These are phyloP conservation scores for Archips crataeganus DNA, from an alignment of 2,888 invertebrate species.

Conservation along the genomic window DNA sequence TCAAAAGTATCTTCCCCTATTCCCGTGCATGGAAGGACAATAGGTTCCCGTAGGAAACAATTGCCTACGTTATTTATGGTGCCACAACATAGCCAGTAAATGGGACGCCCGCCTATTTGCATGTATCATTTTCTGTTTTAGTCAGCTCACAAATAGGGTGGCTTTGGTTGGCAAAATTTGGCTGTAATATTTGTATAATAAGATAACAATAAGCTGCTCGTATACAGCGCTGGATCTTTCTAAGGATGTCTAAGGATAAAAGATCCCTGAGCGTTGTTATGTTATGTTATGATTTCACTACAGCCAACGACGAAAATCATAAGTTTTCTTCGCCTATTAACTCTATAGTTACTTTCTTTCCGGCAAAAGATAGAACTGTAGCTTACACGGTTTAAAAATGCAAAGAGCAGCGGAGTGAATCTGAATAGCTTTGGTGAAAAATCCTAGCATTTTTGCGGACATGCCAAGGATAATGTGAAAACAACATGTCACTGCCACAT, in stretches of 20 bases:
- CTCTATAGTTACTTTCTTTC: neutral
- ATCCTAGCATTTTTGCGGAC: too few species aligned
- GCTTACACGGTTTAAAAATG: too few species aligned
- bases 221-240: neutral
- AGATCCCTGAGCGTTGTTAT: neutral
- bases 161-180: slow-evolving; percentile 39
- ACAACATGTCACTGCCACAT: neutral
- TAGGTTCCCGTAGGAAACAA: slow-evolving; percentile 73
- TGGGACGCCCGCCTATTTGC: slow-evolving; percentile 63
- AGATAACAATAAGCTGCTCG: slow-evolving; percentile 31
- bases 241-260: neutral
- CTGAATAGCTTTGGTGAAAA: too few species aligned
- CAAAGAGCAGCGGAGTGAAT: too few species aligned
- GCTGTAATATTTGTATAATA: slow-evolving; percentile 36
- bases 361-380: neutral
- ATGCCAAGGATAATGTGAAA: neutral
- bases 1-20: slow-evolving; percentile 35
- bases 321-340: neutral
- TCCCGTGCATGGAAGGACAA: slow-evolving; percentile 59
- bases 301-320: neutral
- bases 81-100: slow-evolving; percentile 61
- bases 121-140: slow-evolving; percentile 70
- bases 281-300: neutral
- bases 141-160: slow-evolving; percentile 53
- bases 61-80: slow-evolving; percentile 74